These are phyloP conservation scores for Halictus quadricinctus DNA, from an alignment of 2,888 invertebrate genomes.

Conservation along the genomic window DNA sequence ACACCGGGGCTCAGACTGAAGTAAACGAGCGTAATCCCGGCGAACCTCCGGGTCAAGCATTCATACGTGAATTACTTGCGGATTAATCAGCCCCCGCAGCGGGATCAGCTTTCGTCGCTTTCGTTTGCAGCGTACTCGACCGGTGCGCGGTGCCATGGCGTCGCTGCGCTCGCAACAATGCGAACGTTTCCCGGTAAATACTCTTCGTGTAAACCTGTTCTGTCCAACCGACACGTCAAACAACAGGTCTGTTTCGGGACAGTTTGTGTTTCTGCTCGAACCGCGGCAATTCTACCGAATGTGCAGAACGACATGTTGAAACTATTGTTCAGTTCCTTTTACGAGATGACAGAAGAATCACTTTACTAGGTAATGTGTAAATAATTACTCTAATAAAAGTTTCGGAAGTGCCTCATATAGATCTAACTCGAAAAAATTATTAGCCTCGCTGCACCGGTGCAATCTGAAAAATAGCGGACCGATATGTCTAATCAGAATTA, in stretches of 20 bases:
- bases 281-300: too few species aligned
- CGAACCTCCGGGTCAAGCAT: not conserved
- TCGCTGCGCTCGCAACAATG: not conserved
- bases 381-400: too few species aligned
- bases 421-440: too few species aligned
- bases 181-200: not conserved
- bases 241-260: not conserved
- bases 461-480: too few species aligned
- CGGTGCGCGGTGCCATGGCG: too few species aligned
- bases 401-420: too few species aligned
- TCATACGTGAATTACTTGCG: conserved; percentile 4
- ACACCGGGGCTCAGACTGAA: not conserved
- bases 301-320: too few species aligned
- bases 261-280: not conserved
- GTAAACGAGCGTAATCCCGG: not conserved
- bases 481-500: not conserved
- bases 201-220: not conserved
- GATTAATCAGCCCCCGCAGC: not conserved
- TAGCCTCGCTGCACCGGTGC: too few species aligned
- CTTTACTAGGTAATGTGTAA: too few species aligned
- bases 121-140: not conserved
- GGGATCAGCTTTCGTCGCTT: not conserved
- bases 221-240: not conserved
- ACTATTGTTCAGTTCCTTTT: too few species aligned
- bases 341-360: too few species aligned